Evolutionary conservation across 1,140 invertebrate genomes (phyloP), one percentile per base, ranked within the genome.

Genomic region (Holotrichia oblita): DNA sequence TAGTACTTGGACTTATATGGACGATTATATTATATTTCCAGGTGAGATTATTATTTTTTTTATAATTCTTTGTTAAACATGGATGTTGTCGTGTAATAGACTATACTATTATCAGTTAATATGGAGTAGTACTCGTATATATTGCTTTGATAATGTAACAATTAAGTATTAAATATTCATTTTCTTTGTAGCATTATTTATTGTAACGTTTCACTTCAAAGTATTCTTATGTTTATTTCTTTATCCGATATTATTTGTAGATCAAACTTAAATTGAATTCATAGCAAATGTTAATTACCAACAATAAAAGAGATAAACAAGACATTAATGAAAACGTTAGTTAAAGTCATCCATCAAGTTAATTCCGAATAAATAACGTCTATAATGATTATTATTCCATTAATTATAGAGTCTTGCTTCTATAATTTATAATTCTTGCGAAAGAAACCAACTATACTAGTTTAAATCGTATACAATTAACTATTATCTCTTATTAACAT

Each of bases 21-120:
- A 99, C 98, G 83, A 98, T 99, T 86, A 99, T 99, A 88, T 90
- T 99, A 64, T 98, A 99, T 89, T 99, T 99, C 94, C 98, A 99
- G 93, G 98, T 99, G 91, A 89, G 86, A 77, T 24, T 24, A 27
- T 8, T 64, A 6, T 27, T 20, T 64, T 40, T 55, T 22, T 55
- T 7, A 20, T 8, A 4, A 0, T 9, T 12, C 48, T n/a, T 40
- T 73, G 14, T 24, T 24, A n/a, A 48, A 27, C n/a, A 17, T 76
- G 12, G 42, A 48, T 48, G 20, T 27, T 12, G 20, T 75, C 41
- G 40, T 42, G 4, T 22, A 24, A 24, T 12, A 14, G 22, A 74
- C 3, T 73, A n/a, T 14, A 59, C 55, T 7, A 20, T 14, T 64
- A 64, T 12, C 12, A 12, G 12, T 8, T 48, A 12, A 0, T n/a